Percentiles rank a stretch among this genome's conserved stretches.
Evolutionary conservation across 1,140 invertebrate genomes (phyloP).

Genomic region (Phenacoccus solenopsis): DNA sequence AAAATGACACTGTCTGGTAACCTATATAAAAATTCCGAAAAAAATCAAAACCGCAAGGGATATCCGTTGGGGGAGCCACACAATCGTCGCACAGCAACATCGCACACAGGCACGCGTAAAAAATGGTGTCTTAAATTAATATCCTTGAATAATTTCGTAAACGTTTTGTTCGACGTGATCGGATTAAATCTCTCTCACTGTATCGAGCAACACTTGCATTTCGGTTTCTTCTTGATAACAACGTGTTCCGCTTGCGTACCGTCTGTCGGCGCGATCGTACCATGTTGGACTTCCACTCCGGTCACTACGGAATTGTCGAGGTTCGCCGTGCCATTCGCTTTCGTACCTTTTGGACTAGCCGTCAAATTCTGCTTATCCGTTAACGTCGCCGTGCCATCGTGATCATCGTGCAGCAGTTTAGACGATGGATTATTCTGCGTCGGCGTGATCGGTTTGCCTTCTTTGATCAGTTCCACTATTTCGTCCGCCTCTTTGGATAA

Average conservation of each 20-base stretch:
- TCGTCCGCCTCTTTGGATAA: conserved; percentile 88
- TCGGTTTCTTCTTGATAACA: conserved; percentile 76
- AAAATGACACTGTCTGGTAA: not conserved
- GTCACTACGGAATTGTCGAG: conserved; percentile 27
- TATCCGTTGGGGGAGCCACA: no score
- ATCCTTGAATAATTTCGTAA: no score
- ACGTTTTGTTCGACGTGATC: no score
- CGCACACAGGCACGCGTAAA: no score
- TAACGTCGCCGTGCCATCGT: conserved; percentile 29
- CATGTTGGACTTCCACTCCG: conserved; percentile 22
- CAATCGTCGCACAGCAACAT: no score
- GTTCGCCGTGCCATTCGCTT: conserved; percentile 32
- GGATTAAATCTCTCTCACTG: conserved; percentile 37
- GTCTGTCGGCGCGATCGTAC: conserved; percentile 37
- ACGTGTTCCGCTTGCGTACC: conserved; percentile 70
- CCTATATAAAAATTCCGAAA: no score
- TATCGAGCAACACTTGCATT: conserved; percentile 78
- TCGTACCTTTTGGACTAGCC: conserved; percentile 33
- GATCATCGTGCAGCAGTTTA: conserved; percentile 32
- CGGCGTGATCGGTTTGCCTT: conserved; percentile 68
- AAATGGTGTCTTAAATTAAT: no score
- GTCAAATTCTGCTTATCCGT: conserved; percentile 26
- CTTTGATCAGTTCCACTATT: conserved; percentile 87
- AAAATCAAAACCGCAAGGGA: no score
- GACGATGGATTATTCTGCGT: conserved; percentile 37